These are phyloP conservation scores for Hetaerina americana DNA, from an alignment of 1,140 invertebrate genomes.

Conservation along the genomic window DNA sequence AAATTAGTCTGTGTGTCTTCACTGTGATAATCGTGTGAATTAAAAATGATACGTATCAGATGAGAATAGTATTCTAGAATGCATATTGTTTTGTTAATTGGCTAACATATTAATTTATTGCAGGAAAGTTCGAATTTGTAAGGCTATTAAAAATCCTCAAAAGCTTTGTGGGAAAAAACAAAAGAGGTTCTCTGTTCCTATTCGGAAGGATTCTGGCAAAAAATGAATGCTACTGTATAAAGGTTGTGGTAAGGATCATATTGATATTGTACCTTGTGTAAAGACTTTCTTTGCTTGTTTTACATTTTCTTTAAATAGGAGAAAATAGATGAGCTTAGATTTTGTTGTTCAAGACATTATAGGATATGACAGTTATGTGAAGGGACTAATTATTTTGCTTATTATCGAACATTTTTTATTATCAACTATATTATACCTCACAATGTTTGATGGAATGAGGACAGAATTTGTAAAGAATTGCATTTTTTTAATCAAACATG, in stretches of 20 bases:
- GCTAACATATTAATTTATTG: slow-evolving; percentile 1
- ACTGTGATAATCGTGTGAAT: not conserved
- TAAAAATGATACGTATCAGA: not conserved
- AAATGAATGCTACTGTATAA: not conserved
- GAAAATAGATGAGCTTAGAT: too few relatives aligned
- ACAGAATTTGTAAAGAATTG: too few relatives aligned
- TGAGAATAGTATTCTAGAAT: not conserved
- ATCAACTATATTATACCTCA: too few relatives aligned
- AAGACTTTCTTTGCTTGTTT: not conserved
- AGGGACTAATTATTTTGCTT: too few relatives aligned
- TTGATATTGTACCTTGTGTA: not conserved
- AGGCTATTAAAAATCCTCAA: not conserved
- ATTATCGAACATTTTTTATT: too few relatives aligned
- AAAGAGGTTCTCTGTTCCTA: not conserved
- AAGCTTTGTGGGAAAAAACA: not conserved
- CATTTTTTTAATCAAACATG: too few relatives aligned
- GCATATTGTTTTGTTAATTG: not conserved
- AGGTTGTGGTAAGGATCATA: not conserved
- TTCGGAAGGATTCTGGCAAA: not conserved
- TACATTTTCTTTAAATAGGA: not conserved
- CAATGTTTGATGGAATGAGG: too few relatives aligned
- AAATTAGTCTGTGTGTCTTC: too few relatives aligned
- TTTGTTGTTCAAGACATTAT: too few relatives aligned
- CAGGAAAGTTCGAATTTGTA: not conserved
- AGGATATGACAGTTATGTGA: too few relatives aligned